Evolutionary conservation across 2,888 invertebrate species (phyloP).

Genomic region (Patella caerulea): DNA sequence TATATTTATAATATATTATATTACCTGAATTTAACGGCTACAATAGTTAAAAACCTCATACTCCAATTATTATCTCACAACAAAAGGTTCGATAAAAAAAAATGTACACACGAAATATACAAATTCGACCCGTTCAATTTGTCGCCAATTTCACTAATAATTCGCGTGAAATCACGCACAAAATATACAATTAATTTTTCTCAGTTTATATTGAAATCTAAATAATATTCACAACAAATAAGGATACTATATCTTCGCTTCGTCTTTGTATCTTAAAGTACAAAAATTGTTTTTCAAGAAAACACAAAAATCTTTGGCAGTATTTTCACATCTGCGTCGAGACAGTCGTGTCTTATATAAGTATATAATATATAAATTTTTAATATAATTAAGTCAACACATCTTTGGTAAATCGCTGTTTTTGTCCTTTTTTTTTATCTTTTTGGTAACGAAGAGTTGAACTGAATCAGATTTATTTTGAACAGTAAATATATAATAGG

Average conservation of each 20-base stretch:
- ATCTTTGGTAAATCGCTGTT: slow-evolving; percentile 8
- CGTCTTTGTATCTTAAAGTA: neutral
- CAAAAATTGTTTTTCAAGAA: neutral
- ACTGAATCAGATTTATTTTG: too few species aligned
- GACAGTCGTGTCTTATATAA: slow-evolving; percentile 3
- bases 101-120: neutral
- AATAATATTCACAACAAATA: too few species aligned
- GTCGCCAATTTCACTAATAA: neutral
- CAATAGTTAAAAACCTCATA: neutral
- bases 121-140: slow-evolving; percentile 1
- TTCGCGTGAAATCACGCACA: neutral
- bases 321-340: neutral
- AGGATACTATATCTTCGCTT: neutral
- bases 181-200: slow-evolving; percentile 10
- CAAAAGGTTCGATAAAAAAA: neutral
- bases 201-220: neutral
- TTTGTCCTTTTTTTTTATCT: too few species aligned
- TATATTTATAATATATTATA: neutral
- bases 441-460: too few species aligned
- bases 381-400: slow-evolving; percentile 9
- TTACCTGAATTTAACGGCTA: neutral
- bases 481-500: too few species aligned
- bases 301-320: slow-evolving; percentile 5
- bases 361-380: neutral
- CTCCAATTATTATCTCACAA: slow-evolving; percentile 2